Base-by-base conservation (phyloP, 2,888 invertebrate genomes). In the Anagyrus pseudococci region DNA sequence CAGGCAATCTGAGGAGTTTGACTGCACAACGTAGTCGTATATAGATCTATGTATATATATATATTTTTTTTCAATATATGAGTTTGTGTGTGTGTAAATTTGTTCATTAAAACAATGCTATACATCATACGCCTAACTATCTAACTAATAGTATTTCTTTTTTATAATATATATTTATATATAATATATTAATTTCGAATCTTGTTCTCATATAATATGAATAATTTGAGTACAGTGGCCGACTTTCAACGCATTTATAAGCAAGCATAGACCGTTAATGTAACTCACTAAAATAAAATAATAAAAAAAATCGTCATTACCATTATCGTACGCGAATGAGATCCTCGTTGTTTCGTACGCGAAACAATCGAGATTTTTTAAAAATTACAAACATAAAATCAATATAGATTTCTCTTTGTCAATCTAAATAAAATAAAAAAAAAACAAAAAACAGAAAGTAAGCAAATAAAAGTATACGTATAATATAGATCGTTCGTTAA, bases 161-260 rank as follows among this genome's bases (percentile, higher is more conserved):
- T 44, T 63, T 72, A 71, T 70, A 68, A 72, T 54, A 67, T 73
- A 71, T 69, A 67, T 72, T 63, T 65, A 72, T 70, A 70, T 73
- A 75, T 69, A 73, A 78, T 76, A 78, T 77, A 78, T 78, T 77
- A 77, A 79, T 78, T 79, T 76, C 74, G 75, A 75, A 77, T 76
- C 72, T 73, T 71, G 73, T 75, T 76, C 73, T 73, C 68, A 72
- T 70, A 72, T 70, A 75, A 76, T 75, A 75, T 72, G 74, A 73
- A 73, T 72, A 66, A 68, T 71, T 77, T 75, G 74, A 77, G 75
- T 79, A 78, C 75, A 77, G 73, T 71, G 75, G 75, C 75, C 74
- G 75, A 77, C 72, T 72, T 69, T 69, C 66, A 50, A 29, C 68
- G 68, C 67, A 68, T 58, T 62, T 56, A 52, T 68, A 72, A 75